Percentiles rank a stretch among this genome's conserved stretches.
Conservation (phyloP, 2,113 vertebrate genomes). For the Actenoides lindsayi region DNA sequence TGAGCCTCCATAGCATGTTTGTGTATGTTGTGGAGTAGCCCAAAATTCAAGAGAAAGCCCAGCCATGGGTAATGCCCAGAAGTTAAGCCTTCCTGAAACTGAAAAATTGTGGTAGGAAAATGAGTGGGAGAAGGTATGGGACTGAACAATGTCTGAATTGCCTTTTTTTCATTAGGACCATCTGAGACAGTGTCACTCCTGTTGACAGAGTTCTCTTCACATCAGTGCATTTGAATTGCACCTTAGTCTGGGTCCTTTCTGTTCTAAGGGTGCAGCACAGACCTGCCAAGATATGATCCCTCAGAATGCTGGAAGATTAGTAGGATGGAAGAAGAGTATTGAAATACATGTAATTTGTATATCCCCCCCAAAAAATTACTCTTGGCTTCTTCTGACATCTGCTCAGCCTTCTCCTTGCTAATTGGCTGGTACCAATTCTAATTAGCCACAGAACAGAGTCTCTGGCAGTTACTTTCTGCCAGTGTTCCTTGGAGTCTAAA, state of each 20-base stretch:
- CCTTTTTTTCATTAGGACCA: neutral
- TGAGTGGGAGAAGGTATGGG: neutral
- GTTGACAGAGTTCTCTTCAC: neutral
- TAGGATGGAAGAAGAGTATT: neutral
- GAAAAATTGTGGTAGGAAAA: neutral
- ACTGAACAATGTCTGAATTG: neutral
- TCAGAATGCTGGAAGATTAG: neutral
- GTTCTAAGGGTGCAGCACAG: neutral
- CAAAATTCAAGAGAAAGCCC: neutral
- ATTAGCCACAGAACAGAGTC: neutral
- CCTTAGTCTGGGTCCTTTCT: neutral
- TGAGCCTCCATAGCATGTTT: neutral
- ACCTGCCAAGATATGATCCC: neutral
- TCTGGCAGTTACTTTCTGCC: constrained; percentile 13
- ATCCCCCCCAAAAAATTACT: neutral
- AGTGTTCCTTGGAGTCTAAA: neutral
- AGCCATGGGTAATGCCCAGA: neutral
- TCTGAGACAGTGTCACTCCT: neutral
- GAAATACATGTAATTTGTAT: neutral
- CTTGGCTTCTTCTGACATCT: neutral
- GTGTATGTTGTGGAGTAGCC: neutral
- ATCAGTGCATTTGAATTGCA: neutral
- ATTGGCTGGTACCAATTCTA: neutral
- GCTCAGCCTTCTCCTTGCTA: neutral
- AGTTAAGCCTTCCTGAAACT: neutral